Evolutionary conservation across 1,140 invertebrate genomes (phyloP), one percentile per base, ranked within the genome.

Genomic region (Plutomurus gul): DNA sequence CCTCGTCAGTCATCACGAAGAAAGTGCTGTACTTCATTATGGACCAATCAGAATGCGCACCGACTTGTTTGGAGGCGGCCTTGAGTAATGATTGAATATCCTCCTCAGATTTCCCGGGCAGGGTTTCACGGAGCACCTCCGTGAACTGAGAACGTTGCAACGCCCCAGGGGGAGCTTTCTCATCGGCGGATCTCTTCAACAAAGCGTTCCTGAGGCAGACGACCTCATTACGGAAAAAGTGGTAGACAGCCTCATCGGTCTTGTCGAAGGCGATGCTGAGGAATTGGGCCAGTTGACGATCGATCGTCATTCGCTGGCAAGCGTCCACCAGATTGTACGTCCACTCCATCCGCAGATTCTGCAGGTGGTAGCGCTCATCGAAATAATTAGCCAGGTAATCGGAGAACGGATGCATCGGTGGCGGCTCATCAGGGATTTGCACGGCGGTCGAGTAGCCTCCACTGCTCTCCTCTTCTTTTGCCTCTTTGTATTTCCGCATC

Each of bases 1-100:
- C 78, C 22, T 82, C 78, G 22, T 79, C 81, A 20, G 73, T 75
- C 51, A 77, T 77, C 10, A 46, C 65, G 65, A 81, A 77, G 47
- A 77, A 74, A n/a, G 30, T 56, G 13, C 39, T 25, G 70, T 73
- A 81, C 46, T 73, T 72, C 18, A 77, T 65, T 0, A 27, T 0
- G 10, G 65, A 77, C 47, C 33, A 76, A 20, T 76, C 73, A 5
- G 79, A 30, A 11, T 46, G 6, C 27, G 33, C 75, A 1, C 75
- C 75, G 27, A 60, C 49, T 72, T 76, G 78, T 33, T 76, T 76
- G 5, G 40, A 51, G 25, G 78, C 78, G 0, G 75, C 75, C 16
- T 25, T 40, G 5, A 20, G 4, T 3, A 82, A 11, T 10, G 27
- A 25, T 4, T 56, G 20, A 8, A 80, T 40, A 33, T 77, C 43